phyloP scores from a whole-genome alignment of 2,797 vertebrate species.

The Rachycentron canadum region DNA sequence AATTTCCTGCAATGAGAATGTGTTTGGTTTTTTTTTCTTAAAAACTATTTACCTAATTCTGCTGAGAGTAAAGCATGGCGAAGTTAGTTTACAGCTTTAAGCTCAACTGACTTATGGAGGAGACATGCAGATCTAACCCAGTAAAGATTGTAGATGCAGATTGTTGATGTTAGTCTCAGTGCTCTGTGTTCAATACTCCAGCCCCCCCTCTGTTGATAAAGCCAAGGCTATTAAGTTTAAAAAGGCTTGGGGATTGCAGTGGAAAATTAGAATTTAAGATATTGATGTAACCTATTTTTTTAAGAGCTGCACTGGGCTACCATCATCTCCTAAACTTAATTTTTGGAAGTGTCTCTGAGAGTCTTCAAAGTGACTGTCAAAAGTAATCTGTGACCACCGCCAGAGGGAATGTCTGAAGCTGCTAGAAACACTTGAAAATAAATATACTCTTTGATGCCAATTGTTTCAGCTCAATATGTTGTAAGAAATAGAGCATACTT shows the following conservation, averaged over 20 bases:
- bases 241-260: constrained; percentile 16
- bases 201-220: constrained; percentile 32
- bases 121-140: constrained; percentile 2
- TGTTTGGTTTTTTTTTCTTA: constrained; percentile 10
- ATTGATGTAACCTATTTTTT: constrained; percentile 45
- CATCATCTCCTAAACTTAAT: constrained; percentile 25
- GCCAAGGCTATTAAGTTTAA: constrained; percentile 38
- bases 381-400: constrained; percentile 27
- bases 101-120: constrained; percentile 16
- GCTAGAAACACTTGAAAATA: constrained; percentile 26
- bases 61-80: constrained; percentile 38
- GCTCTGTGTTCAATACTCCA: constrained; percentile 11
- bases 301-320: constrained; percentile 9
- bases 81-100: constrained; percentile 26
- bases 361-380: constrained; percentile 41
- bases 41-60: constrained; percentile 36
- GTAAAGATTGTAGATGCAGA: constrained; percentile 41
- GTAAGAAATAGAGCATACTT: constrained; percentile 25
- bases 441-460: constrained; percentile 46
- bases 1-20: constrained; percentile 19
- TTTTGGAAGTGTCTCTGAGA: constrained; percentile 37
- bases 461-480: constrained; percentile 32
- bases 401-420: constrained; percentile 35
- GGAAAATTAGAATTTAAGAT: constrained; percentile 27
- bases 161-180: constrained; percentile 34